Evolutionary conservation across 2,888 invertebrate species (phyloP).

Genomic region (Noctua janthe): DNA sequence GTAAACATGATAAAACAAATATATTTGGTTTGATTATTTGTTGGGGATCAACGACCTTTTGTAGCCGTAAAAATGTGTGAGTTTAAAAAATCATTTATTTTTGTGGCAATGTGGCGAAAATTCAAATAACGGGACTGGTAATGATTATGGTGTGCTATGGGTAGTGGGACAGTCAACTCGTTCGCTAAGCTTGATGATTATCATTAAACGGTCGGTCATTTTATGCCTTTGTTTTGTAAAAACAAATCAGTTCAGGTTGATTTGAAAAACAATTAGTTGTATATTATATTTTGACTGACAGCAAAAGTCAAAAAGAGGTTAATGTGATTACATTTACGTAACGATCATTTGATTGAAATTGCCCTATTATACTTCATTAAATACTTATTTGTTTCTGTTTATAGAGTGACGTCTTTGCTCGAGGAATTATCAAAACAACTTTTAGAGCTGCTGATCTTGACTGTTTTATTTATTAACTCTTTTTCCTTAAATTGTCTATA

Average conservation of each 20-base stretch:
- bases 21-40: background rate
- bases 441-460: background rate
- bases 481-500: conserved; percentile 17
- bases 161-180: background rate
- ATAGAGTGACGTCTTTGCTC: background rate
- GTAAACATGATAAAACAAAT: background rate
- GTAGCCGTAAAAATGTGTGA: background rate
- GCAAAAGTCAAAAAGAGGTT: conserved; percentile 55
- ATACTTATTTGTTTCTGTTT: conserved; percentile 3
- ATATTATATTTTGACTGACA: conserved; percentile 15
- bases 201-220: background rate
- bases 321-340: conserved; percentile 48
- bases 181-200: background rate
- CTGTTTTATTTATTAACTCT: background rate
- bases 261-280: conserved; percentile 31
- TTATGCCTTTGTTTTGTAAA: background rate
- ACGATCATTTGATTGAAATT: conserved; percentile 34
- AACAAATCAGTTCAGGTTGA: background rate
- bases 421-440: background rate
- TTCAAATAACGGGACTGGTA: background rate
- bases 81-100: background rate
- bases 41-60: rapidly evolving
- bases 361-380: background rate
- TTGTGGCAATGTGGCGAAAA: background rate
- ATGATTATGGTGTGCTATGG: background rate